phyloP scores from a whole-genome alignment of 2,113 vertebrate species.

The Guaruba guarouba region DNA sequence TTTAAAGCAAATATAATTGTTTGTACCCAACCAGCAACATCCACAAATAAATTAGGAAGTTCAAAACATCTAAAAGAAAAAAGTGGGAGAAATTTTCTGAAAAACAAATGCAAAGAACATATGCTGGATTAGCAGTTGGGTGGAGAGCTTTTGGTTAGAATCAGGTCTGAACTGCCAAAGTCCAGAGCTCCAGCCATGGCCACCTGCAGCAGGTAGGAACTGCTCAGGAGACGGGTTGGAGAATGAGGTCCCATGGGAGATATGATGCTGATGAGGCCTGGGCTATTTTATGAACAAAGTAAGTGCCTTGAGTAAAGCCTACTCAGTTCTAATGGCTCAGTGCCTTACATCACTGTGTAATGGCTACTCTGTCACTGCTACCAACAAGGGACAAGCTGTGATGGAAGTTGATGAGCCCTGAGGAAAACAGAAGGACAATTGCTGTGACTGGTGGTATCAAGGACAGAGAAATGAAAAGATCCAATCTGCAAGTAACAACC shows the following conservation, averaged over 20 bases:
- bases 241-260: not conserved
- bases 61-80: not conserved
- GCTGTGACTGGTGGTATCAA: not conserved
- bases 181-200: not conserved
- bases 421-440: not conserved
- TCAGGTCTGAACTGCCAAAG: not conserved
- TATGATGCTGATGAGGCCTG: accelerated
- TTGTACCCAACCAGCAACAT: not conserved
- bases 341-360: not conserved
- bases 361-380: not conserved
- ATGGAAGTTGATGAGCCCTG: not conserved
- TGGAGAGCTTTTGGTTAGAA: not conserved
- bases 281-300: not conserved
- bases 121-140: not conserved
- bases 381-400: not conserved
- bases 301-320: not conserved
- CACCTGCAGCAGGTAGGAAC: not conserved
- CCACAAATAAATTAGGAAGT: not conserved
- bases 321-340: not conserved
- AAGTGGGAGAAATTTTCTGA: not conserved
- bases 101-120: not conserved
- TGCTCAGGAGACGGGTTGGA: not conserved
- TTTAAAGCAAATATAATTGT: not conserved
- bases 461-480: not conserved
- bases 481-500: not conserved